Conservation (phyloP, 2,113 vertebrate species). For the Brevimyrus niger region DNA sequence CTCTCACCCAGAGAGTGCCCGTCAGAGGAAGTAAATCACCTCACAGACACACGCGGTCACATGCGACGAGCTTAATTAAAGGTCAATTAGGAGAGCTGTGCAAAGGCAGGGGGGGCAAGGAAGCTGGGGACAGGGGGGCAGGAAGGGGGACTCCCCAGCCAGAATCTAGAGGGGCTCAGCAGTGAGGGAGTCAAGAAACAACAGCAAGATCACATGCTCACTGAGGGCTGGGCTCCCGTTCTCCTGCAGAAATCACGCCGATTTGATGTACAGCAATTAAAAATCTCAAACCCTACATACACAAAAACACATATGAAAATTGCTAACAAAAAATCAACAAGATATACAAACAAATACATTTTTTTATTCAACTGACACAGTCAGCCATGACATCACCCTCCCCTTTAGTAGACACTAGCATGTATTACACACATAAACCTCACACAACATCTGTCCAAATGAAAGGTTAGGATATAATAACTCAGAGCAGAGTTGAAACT, state of each 20-base stretch:
- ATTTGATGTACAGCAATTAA: background rate
- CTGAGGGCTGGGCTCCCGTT: background rate
- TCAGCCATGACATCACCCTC: background rate
- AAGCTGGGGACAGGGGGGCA: conserved; percentile 20
- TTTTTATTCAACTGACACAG: background rate
- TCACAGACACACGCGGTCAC: background rate
- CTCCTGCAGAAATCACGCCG: background rate
- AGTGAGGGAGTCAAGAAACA: background rate
- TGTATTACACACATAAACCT: background rate
- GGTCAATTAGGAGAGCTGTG: conserved; percentile 27
- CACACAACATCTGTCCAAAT: background rate
- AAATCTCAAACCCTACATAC: background rate
- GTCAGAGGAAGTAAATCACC: conserved; percentile 2
- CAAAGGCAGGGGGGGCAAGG: background rate
- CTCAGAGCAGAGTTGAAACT: background rate
- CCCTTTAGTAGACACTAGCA: background rate
- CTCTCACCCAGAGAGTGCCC: background rate
- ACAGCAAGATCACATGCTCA: background rate
- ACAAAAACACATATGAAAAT: background rate
- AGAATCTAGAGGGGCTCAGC: background rate
- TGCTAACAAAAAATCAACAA: background rate
- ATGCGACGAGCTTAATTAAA: background rate
- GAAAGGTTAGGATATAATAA: background rate
- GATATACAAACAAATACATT: background rate
- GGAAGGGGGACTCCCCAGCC: conserved; percentile 39